Percentiles rank a stretch among this genome's conserved stretches.
Evolutionary conservation across 2,113 vertebrate species (phyloP).

Genomic region (Cricetomys ansorgei): DNA sequence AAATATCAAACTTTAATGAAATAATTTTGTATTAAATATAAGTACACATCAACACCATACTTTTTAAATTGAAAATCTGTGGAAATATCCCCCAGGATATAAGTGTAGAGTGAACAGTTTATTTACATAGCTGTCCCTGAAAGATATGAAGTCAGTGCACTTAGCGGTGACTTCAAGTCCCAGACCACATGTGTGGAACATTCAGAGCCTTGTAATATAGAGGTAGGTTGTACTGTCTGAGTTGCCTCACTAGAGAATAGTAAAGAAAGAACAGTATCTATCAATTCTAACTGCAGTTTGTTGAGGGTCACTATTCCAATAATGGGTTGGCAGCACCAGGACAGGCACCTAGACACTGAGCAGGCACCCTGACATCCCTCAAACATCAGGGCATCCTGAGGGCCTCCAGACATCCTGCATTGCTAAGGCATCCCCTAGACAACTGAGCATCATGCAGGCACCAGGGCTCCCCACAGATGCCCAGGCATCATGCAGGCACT

Average conservation of each 20-base stretch:
- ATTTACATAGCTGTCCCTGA: not conserved
- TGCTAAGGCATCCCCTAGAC: too few species aligned
- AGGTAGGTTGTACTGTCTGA: not conserved
- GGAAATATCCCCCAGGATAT: not conserved
- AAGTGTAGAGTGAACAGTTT: not conserved
- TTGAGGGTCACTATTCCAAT: not conserved
- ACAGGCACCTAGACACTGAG: too few species aligned
- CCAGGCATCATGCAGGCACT: too few species aligned
- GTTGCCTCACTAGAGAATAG: not conserved
- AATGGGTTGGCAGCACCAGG: too few species aligned
- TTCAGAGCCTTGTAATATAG: not conserved
- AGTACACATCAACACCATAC: not conserved
- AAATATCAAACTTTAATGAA: constrained; percentile 2
- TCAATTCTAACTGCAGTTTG: accelerated
- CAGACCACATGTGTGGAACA: not conserved
- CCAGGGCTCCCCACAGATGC: too few species aligned
- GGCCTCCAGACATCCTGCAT: too few species aligned
- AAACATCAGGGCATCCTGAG: too few species aligned
- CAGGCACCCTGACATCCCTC: too few species aligned
- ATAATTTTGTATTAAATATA: not conserved
- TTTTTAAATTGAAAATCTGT: not conserved
- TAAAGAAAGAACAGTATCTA: not conserved
- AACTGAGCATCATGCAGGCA: too few species aligned
- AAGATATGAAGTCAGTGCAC: not conserved
- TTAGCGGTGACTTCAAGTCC: not conserved